Evolutionary conservation across 2,797 vertebrate genomes (phyloP).

Genomic region (Octomys mimax): DNA sequence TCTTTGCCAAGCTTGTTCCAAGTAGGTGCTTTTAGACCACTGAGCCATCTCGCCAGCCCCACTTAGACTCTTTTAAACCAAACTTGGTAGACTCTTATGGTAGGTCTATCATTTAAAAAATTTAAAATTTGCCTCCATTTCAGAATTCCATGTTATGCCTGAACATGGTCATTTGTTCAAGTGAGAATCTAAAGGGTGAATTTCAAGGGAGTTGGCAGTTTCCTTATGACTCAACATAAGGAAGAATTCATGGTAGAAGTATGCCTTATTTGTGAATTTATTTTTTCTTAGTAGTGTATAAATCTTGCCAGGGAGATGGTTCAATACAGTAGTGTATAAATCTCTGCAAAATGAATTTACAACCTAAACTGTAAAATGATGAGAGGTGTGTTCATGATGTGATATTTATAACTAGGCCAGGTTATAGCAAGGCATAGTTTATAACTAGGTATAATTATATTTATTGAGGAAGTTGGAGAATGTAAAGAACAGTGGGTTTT

Average conservation of each 20-base stretch:
- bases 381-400: constrained; percentile 5
- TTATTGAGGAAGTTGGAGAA: constrained; percentile 37
- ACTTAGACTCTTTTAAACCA: no score
- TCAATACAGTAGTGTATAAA: not conserved
- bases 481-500: constrained; percentile 52
- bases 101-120: not conserved
- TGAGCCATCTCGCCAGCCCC: no score
- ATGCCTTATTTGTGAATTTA: constrained; percentile 30
- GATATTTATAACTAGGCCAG: not conserved
- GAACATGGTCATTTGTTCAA: constrained; percentile 43
- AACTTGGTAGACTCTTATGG: constrained; percentile 31
- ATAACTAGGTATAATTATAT: constrained; percentile 17
- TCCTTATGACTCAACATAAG: not conserved
- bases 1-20: no score
- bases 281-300: constrained; percentile 50
- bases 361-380: constrained; percentile 3
- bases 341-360: not conserved
- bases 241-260: constrained; percentile 26
- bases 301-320: not conserved
- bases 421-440: not conserved
- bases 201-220: not conserved
- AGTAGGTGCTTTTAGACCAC: no score
- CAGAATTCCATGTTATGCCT: not conserved
- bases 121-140: not conserved
- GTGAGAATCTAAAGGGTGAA: constrained; percentile 3